These are phyloP conservation scores for Cossypha dichroa DNA, from an alignment of 2,797 vertebrate genomes.

Conservation along the genomic window DNA sequence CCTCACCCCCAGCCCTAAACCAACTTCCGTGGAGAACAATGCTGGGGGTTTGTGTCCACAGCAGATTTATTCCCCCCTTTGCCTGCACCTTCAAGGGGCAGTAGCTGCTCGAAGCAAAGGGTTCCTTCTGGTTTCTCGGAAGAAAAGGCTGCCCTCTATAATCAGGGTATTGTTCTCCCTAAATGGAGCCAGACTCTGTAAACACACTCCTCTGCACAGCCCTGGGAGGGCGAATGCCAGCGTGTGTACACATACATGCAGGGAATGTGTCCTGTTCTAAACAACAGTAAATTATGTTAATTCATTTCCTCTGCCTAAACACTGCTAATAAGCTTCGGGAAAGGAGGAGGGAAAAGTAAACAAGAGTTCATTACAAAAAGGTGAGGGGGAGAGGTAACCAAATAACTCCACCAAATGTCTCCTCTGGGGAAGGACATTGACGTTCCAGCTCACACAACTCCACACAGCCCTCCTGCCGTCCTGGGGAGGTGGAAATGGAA, in stretches of 20 bases:
- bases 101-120: conserved; percentile 75
- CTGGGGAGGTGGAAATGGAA: not conserved
- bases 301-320: conserved; percentile 86
- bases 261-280: conserved; percentile 81
- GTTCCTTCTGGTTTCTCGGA: conserved; percentile 72
- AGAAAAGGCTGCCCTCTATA: conserved; percentile 77
- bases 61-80: not conserved
- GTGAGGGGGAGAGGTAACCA: conserved; percentile 37
- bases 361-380: conserved; percentile 64
- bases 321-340: conserved; percentile 78
- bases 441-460: not conserved
- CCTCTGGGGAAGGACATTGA: conserved; percentile 17
- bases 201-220: conserved; percentile 69
- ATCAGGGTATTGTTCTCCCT: conserved; percentile 86
- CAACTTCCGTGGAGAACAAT: conserved; percentile 53
- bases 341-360: conserved; percentile 71
- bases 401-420: conserved; percentile 38
- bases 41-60: not conserved
- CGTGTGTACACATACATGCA: conserved; percentile 65
- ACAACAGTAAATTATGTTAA: conserved; percentile 87
- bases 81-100: conserved; percentile 49
- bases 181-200: conserved; percentile 84
- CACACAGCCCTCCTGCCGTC: not conserved
- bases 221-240: conserved; percentile 51
- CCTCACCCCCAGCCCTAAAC: not conserved